These are phyloP conservation scores for Naso thynnoides DNA, from an alignment of 2,797 vertebrate species.

Conservation along the genomic window DNA sequence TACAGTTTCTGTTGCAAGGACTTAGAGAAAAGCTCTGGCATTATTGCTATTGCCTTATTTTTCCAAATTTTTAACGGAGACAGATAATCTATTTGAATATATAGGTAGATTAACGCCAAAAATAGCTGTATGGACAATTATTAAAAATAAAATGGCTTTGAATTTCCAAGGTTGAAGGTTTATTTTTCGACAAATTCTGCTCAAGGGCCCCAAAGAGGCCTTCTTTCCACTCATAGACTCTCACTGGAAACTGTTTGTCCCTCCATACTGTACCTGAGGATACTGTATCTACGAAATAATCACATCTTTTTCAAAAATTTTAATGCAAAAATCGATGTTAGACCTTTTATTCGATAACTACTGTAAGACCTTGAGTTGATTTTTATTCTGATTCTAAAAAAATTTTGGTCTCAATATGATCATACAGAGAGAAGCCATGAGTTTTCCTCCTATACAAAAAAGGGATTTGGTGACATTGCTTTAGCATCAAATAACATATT, in stretches of 20 bases:
- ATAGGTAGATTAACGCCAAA: not conserved
- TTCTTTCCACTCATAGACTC: not conserved
- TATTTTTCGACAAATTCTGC: not conserved
- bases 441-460: not conserved
- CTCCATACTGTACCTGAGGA: not conserved
- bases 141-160: not conserved
- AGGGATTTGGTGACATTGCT: not conserved
- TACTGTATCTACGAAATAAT: not conserved
- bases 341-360: not conserved
- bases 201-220: not conserved
- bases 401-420: not conserved
- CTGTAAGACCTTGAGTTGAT: not conserved
- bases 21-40: not conserved
- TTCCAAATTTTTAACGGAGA: not conserved
- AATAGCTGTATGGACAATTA: not conserved
- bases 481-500: not conserved
- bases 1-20: not conserved
- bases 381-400: not conserved
- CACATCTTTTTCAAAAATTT: not conserved
- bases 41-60: not conserved
- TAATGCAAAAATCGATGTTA: not conserved
- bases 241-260: not conserved
- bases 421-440: not conserved
- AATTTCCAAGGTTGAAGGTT: not conserved
- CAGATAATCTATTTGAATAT: not conserved